Percentiles rank a stretch among this genome's conserved stretches.
phyloP scores from a whole-genome alignment of 2,888 invertebrate species.

The Acanthococcus lagerstroemiae region DNA sequence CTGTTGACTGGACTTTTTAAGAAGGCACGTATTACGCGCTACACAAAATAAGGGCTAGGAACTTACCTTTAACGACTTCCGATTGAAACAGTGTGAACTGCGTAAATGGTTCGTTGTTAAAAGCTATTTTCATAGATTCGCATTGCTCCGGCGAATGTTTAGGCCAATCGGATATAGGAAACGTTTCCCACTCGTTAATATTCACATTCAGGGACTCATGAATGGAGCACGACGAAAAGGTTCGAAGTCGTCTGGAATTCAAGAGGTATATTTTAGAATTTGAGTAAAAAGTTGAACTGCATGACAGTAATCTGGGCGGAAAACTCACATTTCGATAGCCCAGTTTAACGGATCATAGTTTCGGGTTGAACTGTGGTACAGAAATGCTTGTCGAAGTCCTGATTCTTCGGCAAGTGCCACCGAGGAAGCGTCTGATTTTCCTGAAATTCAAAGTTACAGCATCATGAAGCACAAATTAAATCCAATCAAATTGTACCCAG shows the following conservation, averaged over 20 bases:
- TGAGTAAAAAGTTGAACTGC: background rate
- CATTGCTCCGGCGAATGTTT: conserved; percentile 4
- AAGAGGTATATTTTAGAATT: background rate
- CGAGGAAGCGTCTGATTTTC: background rate
- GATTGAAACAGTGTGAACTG: conserved; percentile 11
- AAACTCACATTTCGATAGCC: conserved; percentile 19
- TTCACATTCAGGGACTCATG: conserved; percentile 5
- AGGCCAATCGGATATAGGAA: background rate
- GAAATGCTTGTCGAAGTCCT: conserved; percentile 12
- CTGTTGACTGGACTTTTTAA: no score
- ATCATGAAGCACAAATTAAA: background rate
- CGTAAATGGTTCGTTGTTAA: background rate
- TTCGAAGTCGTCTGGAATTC: conserved; percentile 3
- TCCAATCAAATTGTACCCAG: background rate
- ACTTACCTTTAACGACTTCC: conserved; percentile 17
- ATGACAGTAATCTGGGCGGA: background rate
- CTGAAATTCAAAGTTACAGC: background rate
- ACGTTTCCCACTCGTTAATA: conserved; percentile 8
- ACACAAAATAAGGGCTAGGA: no score
- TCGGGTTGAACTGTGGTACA: conserved; percentile 1
- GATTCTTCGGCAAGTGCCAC: background rate
- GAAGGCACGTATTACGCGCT: no score
- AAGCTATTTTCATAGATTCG: conserved; percentile 4
- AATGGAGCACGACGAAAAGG: background rate
- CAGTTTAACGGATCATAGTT: conserved; percentile 5